A percentile compares a stretch with the other conserved stretches of the same genome.
Conservation (phyloP, 2,888 invertebrate genomes). For the Augiades crinisus region DNA sequence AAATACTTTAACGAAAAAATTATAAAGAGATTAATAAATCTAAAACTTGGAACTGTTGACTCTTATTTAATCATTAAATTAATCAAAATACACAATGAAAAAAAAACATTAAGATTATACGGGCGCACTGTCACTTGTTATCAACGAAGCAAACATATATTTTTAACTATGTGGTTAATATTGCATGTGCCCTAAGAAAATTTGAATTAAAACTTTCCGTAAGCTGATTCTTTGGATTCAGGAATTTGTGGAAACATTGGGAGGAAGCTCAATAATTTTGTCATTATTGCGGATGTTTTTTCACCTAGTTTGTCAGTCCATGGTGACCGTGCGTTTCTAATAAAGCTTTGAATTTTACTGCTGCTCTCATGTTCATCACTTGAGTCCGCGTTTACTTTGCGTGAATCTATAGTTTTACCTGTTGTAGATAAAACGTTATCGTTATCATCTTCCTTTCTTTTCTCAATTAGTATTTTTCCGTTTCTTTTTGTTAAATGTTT, state of each 20-base stretch:
- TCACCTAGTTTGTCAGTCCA: conserved; percentile 46
- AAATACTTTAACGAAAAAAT: too few relatives aligned
- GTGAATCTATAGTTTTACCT: conserved; percentile 32
- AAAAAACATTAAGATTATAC: too few relatives aligned
- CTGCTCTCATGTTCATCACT: conserved; percentile 41
- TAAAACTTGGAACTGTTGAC: too few relatives aligned
- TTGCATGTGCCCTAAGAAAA: too few relatives aligned
- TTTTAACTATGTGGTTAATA: neutral
- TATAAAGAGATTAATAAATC: too few relatives aligned
- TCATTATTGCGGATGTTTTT: conserved; percentile 37
- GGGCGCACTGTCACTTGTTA: too few relatives aligned
- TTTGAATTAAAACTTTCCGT: neutral
- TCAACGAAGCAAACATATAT: too few relatives aligned
- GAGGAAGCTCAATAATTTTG: conserved; percentile 45
- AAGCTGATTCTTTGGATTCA: neutral
- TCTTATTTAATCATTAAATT: too few relatives aligned
- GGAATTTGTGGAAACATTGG: conserved; percentile 55
- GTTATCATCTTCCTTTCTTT: conserved; percentile 43
- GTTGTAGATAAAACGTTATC: conserved; percentile 49
- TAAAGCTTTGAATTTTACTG: neutral
- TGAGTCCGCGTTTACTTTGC: conserved; percentile 46
- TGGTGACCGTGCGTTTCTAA: conserved; percentile 46
- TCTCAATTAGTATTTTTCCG: conserved; percentile 39
- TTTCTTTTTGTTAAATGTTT: conserved; percentile 24
- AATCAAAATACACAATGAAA: too few relatives aligned